phyloP scores from a whole-genome alignment of 1,140 invertebrate genomes.

The Lepidostoma basale region DNA sequence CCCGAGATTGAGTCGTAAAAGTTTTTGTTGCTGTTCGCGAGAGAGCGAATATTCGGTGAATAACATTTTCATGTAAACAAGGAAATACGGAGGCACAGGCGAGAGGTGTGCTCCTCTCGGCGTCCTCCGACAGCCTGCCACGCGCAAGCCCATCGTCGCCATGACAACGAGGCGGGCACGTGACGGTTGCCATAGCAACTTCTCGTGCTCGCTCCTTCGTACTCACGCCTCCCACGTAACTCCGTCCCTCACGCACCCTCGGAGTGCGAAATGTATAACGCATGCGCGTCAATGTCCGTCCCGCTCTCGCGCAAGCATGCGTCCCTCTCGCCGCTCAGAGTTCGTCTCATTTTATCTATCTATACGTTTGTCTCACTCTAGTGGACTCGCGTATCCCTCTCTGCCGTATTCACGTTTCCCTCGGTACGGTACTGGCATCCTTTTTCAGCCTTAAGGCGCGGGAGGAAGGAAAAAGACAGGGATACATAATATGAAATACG shows the following conservation, averaged over 20 bases:
- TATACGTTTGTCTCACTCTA: not conserved
- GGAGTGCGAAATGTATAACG: slow-evolving; percentile 32
- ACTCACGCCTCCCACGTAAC: slow-evolving; percentile 9
- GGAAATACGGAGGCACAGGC: not conserved
- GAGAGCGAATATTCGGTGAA: too few relatives aligned
- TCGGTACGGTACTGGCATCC: slow-evolving; percentile 1
- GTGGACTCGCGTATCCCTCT: not conserved
- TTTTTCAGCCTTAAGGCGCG: slow-evolving; percentile 15
- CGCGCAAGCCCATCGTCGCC: slow-evolving; percentile 50
- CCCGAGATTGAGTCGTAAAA: too few relatives aligned
- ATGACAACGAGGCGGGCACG: slow-evolving; percentile 60
- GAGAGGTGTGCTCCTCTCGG: slow-evolving; percentile 15
- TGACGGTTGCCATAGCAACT: slow-evolving; percentile 57
- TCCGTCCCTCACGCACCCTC: slow-evolving; percentile 25
- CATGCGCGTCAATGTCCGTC: slow-evolving; percentile 33
- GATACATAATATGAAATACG: not conserved
- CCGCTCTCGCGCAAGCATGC: slow-evolving; percentile 4
- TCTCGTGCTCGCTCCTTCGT: slow-evolving; percentile 15
- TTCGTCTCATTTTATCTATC: slow-evolving; percentile 5
- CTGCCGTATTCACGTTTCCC: not conserved
- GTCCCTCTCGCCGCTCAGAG: slow-evolving; percentile 1
- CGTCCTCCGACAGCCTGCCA: slow-evolving; percentile 37
- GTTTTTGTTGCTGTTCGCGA: too few relatives aligned
- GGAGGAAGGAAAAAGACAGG: slow-evolving; percentile 5
- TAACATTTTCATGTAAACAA: too few relatives aligned